A percentile compares a stretch with the other conserved stretches of the same genome.
Conservation (phyloP, 2,113 vertebrate genomes). For the Tachuris rubrigastra region DNA sequence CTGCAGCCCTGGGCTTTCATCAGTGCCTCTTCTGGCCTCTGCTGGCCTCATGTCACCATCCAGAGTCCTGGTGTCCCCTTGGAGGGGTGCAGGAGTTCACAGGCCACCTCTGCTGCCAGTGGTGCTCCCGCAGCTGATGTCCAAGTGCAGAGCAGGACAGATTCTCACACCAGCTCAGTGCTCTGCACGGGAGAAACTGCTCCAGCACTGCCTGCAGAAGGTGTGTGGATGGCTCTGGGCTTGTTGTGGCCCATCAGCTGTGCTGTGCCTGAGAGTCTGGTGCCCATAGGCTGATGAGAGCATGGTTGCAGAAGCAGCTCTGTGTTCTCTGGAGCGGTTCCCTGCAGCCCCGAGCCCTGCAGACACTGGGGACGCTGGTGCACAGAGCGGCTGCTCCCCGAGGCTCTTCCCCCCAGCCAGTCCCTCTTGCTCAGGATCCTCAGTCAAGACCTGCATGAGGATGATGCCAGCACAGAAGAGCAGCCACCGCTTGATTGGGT, state of each 20-base stretch:
- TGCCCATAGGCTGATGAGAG: neutral
- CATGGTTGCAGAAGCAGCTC: fast-evolving
- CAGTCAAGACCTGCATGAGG: constrained; percentile 4
- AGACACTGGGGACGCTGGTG: fast-evolving
- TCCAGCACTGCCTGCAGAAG: neutral
- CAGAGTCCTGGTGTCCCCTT: neutral
- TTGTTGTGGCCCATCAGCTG: neutral
- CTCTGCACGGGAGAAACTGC: neutral
- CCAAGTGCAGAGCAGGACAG: neutral
- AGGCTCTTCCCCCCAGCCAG: neutral
- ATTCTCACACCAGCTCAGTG: neutral
- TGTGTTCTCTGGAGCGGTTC: neutral
- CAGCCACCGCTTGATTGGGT: constrained; percentile 42
- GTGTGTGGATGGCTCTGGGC: fast-evolving
- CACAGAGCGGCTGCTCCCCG: neutral
- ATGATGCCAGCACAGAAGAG: constrained; percentile 30
- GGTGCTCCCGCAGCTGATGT: neutral
- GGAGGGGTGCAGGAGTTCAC: neutral
- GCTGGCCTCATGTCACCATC: fast-evolving
- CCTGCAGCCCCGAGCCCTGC: neutral
- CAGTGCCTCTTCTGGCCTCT: neutral
- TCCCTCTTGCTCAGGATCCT: neutral
- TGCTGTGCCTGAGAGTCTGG: neutral
- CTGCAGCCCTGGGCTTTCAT: neutral
- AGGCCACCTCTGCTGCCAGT: neutral